phyloP scores from a whole-genome alignment of 2,797 vertebrate genomes.

The Protosalanx chinensis region DNA sequence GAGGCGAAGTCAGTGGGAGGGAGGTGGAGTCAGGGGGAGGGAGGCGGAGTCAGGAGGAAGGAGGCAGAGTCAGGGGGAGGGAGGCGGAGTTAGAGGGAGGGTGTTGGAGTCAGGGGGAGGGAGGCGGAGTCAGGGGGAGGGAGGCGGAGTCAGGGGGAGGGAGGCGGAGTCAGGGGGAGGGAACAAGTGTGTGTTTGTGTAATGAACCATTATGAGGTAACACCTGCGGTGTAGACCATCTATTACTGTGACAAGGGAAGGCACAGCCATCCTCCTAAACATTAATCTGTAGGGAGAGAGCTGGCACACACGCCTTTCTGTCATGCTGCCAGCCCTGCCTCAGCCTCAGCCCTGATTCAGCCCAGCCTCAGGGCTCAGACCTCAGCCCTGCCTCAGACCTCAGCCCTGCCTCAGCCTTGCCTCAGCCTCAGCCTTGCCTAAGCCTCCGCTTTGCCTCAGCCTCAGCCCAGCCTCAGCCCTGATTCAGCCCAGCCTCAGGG shows the following conservation, averaged over 20 bases:
- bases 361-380: too few species aligned
- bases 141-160: conserved; percentile 1
- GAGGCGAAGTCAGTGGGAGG: too few species aligned
- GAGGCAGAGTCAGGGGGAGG: neutral
- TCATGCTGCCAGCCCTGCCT: conserved; percentile 47
- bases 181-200: conserved; percentile 39
- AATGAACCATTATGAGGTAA: conserved; percentile 8
- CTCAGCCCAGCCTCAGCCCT: too few species aligned
- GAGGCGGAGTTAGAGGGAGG: neutral
- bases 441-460: too few species aligned
- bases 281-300: conserved; percentile 62
- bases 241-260: conserved; percentile 56
- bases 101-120: too few species aligned
- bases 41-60: too few species aligned
- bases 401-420: too few species aligned
- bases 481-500: too few species aligned
- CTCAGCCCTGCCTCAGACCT: too few species aligned
- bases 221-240: conserved; percentile 45
- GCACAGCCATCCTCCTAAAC: conserved; percentile 60
- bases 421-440: too few species aligned
- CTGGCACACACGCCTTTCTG: conserved; percentile 53
- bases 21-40: neutral
- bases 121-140: conserved; percentile 16
- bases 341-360: too few species aligned
- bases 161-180: conserved; percentile 13